Evolutionary conservation across 30 jellyfish, hydroid and myxozoan species (phyloP), one percentile per base, ranked within the genome.

Genomic region (Catostylus mosaicus): DNA sequence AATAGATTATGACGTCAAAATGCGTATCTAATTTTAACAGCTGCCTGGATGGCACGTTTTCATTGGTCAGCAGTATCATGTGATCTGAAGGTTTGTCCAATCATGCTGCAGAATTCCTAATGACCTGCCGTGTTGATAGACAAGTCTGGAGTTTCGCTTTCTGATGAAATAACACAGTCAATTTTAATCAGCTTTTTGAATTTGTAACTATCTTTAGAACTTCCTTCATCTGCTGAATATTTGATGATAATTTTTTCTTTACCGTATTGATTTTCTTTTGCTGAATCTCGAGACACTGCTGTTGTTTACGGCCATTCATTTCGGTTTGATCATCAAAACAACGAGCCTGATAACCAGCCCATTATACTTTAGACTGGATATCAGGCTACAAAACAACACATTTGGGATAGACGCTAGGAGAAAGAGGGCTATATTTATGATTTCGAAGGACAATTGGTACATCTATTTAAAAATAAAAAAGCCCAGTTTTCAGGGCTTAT

Each of bases 1-100:
- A 82, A 82, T 31, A 47, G 80, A 35, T 18, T 22, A 47, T 69
- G 85, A 82, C 92, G 92, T 67, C 75, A 82, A 1, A 14, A 20
- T 34, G 30, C 54, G 61, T 60, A 10, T 64, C 57, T 38, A 16
- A 32, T 31, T 46, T 48, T 38, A 51, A 74, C 82, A 82, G 82
- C 86, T 68, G 92, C 84, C 86, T 54, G 80, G 50, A 51, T 67
- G 92, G 40, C 92, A 61, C n/a, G 50, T 34, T 35, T 20, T 70
- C 67, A 82, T 82, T 82, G 92, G 92, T 59, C 75, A 48, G 29
- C 31, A 12, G 1, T 18, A 52, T 48, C 77, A 82, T 67, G 86
- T 67, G 82, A 30, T 5, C 20, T 23, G 43, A 1, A 6, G 10
- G 36, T 9, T 46, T 68, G 22, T 4, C 92, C 92, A 82, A 82